phyloP scores from a whole-genome alignment of 2,888 invertebrate genomes.

The Agonopterix alstromeriana region DNA sequence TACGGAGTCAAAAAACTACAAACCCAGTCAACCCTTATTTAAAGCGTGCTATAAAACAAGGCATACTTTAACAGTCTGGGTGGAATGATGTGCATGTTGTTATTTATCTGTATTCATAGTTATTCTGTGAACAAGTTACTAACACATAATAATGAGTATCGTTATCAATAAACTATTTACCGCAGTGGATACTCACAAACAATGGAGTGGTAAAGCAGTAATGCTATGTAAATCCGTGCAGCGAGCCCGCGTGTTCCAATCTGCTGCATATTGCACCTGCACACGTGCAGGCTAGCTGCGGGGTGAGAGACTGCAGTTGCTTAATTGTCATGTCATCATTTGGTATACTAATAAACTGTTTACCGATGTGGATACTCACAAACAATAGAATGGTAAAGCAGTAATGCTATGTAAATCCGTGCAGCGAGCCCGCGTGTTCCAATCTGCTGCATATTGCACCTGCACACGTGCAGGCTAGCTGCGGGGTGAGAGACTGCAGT shows the following conservation, averaged over 20 bases:
- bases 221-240: slow-evolving; percentile 1
- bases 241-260: neutral
- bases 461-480: neutral
- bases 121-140: no score
- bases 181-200: neutral
- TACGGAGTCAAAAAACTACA: no score
- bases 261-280: slow-evolving; percentile 3
- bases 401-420: slow-evolving; percentile 2
- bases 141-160: no score
- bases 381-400: slow-evolving; percentile 2
- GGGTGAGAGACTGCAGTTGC: neutral
- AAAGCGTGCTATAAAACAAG: no score
- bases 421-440: neutral
- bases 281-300: neutral
- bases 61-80: no score
- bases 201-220: slow-evolving; percentile 2
- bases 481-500: neutral
- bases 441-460: slow-evolving; percentile 3
- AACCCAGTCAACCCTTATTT: no score
- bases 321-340: neutral
- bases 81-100: no score
- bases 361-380: neutral
- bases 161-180: no score
- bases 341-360: no score
- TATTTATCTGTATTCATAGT: no score